Base-by-base conservation (phyloP, 2,888 invertebrate genomes). In the Heliconius aoede region DNA sequence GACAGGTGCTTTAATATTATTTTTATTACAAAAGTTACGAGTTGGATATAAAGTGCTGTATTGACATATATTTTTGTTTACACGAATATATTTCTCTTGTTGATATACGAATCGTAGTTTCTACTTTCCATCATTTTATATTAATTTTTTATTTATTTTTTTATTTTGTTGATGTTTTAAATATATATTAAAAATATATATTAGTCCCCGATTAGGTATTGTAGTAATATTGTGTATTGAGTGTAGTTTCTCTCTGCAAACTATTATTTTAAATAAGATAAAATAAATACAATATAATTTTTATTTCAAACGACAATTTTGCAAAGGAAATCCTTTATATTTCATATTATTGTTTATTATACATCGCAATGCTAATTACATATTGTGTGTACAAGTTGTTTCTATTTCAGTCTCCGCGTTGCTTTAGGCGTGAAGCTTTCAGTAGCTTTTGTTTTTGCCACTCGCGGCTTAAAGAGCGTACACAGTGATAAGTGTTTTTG, bases 401-500 rank as follows among this genome's bases (percentile, higher is more conserved):
- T 69, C 30, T 15, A 55, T 69, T 55, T n/a, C 13, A 11, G 51
- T 51, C 55, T 4, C 8, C n/a, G 55, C 24, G 55, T 69, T 55
- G 30, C 69, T 69, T 69, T 55, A 55, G 55, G 32, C 69, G 69
- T 55, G 55, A 55, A 28, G 55, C 55, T 69, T 55, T 55, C 69
- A 13, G 69, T 18, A n/a, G 21, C 69, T 30, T 69, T 55, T 30
- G 55, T 55, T 55, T 13, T 55, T 55, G n/a, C 55, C 55, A 55
- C 69, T 55, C 21, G 69, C 55, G 32, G 32, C 15, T 5, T 55
- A 69, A 69, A 55, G 24, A 15, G 36, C 65, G 65, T 65, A 65
- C 30, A 69, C 55, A 55, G 55, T 55, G 30, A 55, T 69, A 32
- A 26, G 65, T 65, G 69, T 32, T 69, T n/a, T 30, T 15, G n/a